Conservation (phyloP, 2,113 vertebrate species). For the Microcebus ravelobensis region DNA sequence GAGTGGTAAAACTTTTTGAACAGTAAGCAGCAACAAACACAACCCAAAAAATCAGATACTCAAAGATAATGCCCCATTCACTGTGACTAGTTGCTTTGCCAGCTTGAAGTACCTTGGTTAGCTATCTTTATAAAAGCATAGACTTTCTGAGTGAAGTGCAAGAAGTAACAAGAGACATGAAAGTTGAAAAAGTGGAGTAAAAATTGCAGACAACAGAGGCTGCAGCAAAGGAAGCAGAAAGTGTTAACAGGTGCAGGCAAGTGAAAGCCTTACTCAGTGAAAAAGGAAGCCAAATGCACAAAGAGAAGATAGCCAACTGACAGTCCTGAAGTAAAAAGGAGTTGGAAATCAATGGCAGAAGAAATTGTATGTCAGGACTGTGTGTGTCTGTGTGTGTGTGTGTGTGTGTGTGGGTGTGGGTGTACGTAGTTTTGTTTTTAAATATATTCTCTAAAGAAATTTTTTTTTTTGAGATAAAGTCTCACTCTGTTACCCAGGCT, state of each 20-base stretch:
- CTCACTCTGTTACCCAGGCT: too few species aligned
- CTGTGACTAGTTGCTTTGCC: background rate
- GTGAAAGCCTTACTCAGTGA: background rate
- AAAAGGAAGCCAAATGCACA: background rate
- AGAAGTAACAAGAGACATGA: background rate
- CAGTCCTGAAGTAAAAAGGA: background rate
- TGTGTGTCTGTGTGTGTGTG: too few species aligned
- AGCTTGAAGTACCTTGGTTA: background rate
- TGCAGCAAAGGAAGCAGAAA: background rate
- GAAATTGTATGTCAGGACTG: background rate
- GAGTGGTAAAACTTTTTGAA: background rate
- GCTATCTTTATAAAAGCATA: conserved; percentile 7
- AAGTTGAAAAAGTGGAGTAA: conserved; percentile 3
- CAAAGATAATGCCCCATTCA: background rate
- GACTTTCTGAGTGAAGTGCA: conserved; percentile 44
- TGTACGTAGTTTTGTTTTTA: background rate
- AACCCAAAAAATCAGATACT: background rate
- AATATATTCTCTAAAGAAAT: background rate
- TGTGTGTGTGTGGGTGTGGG: background rate
- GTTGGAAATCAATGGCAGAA: background rate
- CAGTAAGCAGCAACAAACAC: background rate
- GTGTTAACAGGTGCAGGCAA: background rate
- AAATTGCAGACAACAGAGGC: background rate
- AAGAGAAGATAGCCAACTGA: background rate
- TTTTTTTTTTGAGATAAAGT: too few species aligned